A percentile compares a stretch with the other conserved stretches of the same genome.
Conservation (phyloP, 2,797 vertebrate species). For the Lithobates pipiens region DNA sequence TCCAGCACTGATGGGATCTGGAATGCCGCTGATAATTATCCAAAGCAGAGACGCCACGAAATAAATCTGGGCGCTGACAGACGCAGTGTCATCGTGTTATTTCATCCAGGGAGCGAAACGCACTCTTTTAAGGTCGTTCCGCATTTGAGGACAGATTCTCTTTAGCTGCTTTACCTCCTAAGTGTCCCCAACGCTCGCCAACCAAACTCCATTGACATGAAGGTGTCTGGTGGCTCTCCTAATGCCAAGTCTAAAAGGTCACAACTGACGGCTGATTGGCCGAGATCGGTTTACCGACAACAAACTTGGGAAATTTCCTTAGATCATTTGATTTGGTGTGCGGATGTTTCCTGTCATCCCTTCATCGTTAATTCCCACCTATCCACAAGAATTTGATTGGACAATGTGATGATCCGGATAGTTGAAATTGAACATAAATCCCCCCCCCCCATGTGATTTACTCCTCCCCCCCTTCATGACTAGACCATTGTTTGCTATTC, state of each 20-base stretch:
- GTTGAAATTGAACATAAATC: not conserved
- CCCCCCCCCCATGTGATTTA: not conserved
- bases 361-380: not conserved
- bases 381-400: not conserved
- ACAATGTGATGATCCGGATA: not conserved
- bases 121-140: too few species aligned
- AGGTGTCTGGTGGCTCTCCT: not conserved
- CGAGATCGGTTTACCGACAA: slow-evolving; percentile 3
- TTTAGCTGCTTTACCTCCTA: too few species aligned
- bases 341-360: slow-evolving; percentile 10
- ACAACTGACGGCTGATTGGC: slow-evolving; percentile 8
- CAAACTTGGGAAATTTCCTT: not conserved
- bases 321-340: not conserved
- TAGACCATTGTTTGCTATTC: too few species aligned
- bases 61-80: too few species aligned
- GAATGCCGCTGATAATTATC: too few species aligned
- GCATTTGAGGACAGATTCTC: too few species aligned
- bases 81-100: too few species aligned
- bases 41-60: too few species aligned
- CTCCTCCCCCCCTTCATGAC: too few species aligned
- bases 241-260: slow-evolving; percentile 33
- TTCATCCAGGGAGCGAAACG: too few species aligned
- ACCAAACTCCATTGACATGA: not conserved
- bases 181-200: not conserved
- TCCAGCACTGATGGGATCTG: too few species aligned